phyloP scores from a whole-genome alignment of 2,113 vertebrate genomes.

The Oophaga pumilio region DNA sequence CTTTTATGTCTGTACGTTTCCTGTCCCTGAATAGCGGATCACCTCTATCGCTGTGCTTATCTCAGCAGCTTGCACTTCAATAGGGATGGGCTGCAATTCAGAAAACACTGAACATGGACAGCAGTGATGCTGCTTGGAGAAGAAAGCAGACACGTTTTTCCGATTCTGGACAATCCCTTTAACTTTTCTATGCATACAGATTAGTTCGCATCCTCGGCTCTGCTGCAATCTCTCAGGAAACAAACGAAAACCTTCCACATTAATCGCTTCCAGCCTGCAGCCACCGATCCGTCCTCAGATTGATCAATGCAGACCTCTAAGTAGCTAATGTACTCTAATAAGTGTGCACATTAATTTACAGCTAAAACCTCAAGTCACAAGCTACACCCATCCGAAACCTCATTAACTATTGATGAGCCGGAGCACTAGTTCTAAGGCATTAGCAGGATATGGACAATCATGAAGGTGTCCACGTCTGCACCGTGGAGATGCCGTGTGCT shows the following conservation, averaged over 20 bases:
- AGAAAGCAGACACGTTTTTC: too few species aligned
- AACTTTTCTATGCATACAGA: background rate
- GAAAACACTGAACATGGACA: too few species aligned
- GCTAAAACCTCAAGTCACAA: background rate
- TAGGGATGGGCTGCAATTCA: too few species aligned
- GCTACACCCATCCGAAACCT: background rate
- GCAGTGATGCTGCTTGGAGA: too few species aligned
- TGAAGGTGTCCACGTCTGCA: background rate
- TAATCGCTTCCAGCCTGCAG: constrained; percentile 15
- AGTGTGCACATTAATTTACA: constrained; percentile 24
- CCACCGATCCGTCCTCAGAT: background rate
- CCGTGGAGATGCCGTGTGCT: background rate
- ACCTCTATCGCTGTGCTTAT: too few species aligned
- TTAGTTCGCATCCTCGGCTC: background rate
- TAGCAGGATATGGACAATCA: background rate
- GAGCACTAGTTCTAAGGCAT: background rate
- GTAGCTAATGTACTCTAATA: constrained; percentile 23
- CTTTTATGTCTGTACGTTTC: too few species aligned
- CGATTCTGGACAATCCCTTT: too few species aligned
- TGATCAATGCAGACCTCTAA: background rate
- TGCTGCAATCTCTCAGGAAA: background rate
- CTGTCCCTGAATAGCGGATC: too few species aligned
- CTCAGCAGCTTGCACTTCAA: too few species aligned
- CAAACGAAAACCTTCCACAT: background rate
- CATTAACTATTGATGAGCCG: background rate